Conservation (phyloP, 1,140 invertebrate genomes). For the Asobara japonica region DNA sequence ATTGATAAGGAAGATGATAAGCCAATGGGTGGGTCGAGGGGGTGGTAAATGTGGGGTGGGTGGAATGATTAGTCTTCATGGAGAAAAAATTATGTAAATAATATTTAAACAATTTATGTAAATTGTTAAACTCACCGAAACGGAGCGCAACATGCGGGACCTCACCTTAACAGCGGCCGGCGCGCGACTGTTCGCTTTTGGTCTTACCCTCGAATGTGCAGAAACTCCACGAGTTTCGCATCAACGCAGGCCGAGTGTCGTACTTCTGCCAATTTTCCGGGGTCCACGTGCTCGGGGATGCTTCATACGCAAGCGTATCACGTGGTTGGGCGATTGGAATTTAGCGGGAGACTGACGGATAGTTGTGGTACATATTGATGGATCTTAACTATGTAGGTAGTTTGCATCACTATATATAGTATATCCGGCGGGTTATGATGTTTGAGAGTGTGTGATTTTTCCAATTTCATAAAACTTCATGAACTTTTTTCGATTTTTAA, state of each 20-base stretch:
- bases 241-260: conserved; percentile 23
- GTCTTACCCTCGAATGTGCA: conserved; percentile 36
- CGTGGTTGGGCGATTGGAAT: conserved; percentile 35
- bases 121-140: conserved; percentile 29
- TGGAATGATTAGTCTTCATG: neutral
- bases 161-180: conserved; percentile 61
- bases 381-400: too few species aligned
- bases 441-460: too few species aligned
- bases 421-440: too few species aligned
- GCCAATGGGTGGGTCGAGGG: too few species aligned
- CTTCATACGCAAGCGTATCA: conserved; percentile 43
- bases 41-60: too few species aligned
- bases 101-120: neutral
- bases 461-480: too few species aligned
- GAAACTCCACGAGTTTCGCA: conserved; percentile 32
- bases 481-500: too few species aligned
- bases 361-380: neutral
- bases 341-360: conserved; percentile 30
- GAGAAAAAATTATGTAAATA: neutral
- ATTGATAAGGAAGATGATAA: neutral
- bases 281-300: conserved; percentile 41
- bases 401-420: too few species aligned
- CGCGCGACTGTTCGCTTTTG: conserved; percentile 60
- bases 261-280: neutral
- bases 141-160: conserved; percentile 43